Evolutionary conservation across 2,113 vertebrate genomes (phyloP).

Genomic region (Osmerus eperlanus): DNA sequence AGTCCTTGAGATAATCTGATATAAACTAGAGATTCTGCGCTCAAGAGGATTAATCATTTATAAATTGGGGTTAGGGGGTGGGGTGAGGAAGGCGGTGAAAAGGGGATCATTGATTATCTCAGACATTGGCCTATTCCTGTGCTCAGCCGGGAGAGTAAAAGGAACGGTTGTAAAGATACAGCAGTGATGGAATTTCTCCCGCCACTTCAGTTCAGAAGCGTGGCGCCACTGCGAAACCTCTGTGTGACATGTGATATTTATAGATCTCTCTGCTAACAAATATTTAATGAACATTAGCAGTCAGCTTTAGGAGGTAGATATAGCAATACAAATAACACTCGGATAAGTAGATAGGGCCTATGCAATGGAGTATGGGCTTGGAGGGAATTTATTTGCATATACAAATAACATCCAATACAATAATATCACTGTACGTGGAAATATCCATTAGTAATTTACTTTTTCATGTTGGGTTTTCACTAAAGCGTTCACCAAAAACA

Average conservation of each 20-base stretch:
- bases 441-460: no score
- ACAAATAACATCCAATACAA: no score
- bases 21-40: constrained; percentile 44
- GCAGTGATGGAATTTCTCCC: constrained; percentile 50
- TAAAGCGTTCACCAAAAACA: no score
- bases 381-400: no score
- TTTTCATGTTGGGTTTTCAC: no score
- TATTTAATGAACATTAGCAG: constrained; percentile 77
- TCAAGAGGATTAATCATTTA: constrained; percentile 66
- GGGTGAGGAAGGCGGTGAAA: constrained; percentile 16
- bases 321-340: constrained; percentile 39
- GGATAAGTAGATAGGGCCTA: no score
- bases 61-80: constrained; percentile 41
- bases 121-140: constrained; percentile 55
- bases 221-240: constrained; percentile 69
- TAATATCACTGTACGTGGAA: no score
- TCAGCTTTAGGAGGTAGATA: constrained; percentile 50
- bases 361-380: no score
- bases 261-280: constrained; percentile 74
- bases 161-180: constrained; percentile 9
- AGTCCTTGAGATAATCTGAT: constrained; percentile 27
- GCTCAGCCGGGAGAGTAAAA: constrained; percentile 7
- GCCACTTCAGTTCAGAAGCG: constrained; percentile 60
- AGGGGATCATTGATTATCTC: constrained; percentile 62
- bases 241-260: constrained; percentile 76